These are phyloP conservation scores for Mythimna loreyi DNA, from an alignment of 2,888 invertebrate species.

Conservation along the genomic window DNA sequence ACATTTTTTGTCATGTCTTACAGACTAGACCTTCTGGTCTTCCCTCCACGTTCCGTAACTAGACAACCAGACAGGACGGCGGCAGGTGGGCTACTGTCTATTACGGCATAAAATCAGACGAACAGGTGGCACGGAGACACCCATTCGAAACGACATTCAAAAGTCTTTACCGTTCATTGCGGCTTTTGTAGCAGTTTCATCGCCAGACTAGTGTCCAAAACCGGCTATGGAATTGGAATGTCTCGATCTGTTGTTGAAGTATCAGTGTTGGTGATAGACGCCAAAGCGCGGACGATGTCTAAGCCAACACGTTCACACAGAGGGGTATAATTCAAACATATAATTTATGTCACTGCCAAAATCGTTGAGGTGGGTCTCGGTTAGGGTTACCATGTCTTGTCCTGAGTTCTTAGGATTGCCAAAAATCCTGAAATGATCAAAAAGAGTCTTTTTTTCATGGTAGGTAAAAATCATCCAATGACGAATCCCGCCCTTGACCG, in stretches of 20 bases:
- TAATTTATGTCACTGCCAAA: constrained; percentile 46
- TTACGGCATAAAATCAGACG: constrained; percentile 38
- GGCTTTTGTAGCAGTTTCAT: background rate
- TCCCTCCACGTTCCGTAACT: background rate
- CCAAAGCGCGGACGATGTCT: constrained; percentile 27
- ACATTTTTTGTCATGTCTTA: background rate
- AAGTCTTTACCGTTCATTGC: constrained; percentile 3
- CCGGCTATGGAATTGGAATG: constrained; percentile 9
- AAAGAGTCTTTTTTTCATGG: too few relatives aligned
- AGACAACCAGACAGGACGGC: constrained; percentile 55
- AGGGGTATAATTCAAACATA: constrained; percentile 49
- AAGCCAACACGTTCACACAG: constrained; percentile 47
- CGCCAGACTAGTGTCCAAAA: accelerated
- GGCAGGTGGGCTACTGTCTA: constrained; percentile 60
- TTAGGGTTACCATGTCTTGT: too few relatives aligned
- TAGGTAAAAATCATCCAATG: too few relatives aligned
- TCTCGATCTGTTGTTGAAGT: accelerated
- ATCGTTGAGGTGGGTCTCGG: constrained; percentile 39
- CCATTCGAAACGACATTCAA: background rate
- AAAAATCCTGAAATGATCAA: too few relatives aligned
- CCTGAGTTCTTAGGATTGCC: too few relatives aligned
- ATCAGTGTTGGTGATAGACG: background rate
- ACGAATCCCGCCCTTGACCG: too few relatives aligned
- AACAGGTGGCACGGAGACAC: constrained; percentile 52
- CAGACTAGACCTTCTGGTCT: constrained; percentile 19